Evolutionary conservation across 2,888 invertebrate genomes (phyloP), one percentile per base, ranked within the genome.

Genomic region (Lottia scabra): DNA sequence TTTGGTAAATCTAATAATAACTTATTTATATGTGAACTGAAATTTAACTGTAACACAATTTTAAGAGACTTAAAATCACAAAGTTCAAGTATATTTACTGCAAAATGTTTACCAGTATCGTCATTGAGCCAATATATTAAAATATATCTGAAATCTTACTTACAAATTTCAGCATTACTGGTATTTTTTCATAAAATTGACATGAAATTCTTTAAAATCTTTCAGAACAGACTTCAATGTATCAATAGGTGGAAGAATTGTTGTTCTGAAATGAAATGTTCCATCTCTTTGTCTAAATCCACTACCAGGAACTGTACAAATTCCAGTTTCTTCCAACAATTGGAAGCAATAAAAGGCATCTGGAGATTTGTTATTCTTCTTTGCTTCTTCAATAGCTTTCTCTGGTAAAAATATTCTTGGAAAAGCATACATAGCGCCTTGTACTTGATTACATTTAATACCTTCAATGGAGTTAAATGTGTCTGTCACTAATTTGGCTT

Each of bases 341-440:
- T 94, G 92, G 90, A 95, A 96, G 43, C 97, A 97, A 91, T 98
- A 99, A 91, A 96, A 97, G 0, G 93, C 94, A 90, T 99, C 99
- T 0, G 98, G 94, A 62, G 92, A 90, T 90, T 56, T 93, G 5
- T 79, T 78, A 38, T 80, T 75, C 2, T 89, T 90, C 90, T 94
- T 93, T 0, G 99, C 99, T 26, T 94, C 95, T 81, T 93, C 93
- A 46, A 97, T 91, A 0, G 97, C 98, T 87, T 94, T 95, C 48
- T 92, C 90, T 2, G 99, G 97, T 70, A 99, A 87, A 64, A 92
- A 91, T 72, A 99, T 91, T 85, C 93, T 92, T 0, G 99, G 99
- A 90, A 99, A 99, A 75, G 97, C 97, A 90, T 99, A 99, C 99
- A 99, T 99, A 2, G 99, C 98, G 19, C 99, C 94, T 94, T 94